These are phyloP conservation scores for Allobates femoralis DNA, from an alignment of 2,797 vertebrate species.

Conservation along the genomic window DNA sequence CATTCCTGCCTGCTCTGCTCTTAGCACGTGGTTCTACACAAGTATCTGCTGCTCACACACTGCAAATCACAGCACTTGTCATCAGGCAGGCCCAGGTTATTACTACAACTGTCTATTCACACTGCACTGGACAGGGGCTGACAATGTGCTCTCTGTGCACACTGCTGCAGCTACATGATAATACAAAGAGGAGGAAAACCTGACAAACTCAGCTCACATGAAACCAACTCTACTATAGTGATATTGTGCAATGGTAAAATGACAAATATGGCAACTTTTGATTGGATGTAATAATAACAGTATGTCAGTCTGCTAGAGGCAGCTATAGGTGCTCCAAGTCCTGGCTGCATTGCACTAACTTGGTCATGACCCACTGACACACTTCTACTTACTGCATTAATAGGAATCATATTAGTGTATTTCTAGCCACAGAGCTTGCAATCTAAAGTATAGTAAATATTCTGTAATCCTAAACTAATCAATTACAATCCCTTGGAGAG, in stretches of 20 bases:
- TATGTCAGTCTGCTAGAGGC: too few relatives aligned
- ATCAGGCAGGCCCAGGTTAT: neutral
- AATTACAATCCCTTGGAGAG: too few relatives aligned
- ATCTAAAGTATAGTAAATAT: neutral
- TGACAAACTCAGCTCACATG: neutral
- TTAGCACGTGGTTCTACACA: constrained; percentile 55
- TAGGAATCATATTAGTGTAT: neutral
- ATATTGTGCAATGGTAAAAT: too few relatives aligned
- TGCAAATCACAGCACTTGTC: constrained; percentile 46
- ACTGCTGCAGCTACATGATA: too few relatives aligned
- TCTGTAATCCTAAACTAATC: neutral
- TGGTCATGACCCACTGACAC: neutral
- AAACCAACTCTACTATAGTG: neutral
- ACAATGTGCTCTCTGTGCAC: neutral
- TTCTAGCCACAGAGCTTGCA: neutral
- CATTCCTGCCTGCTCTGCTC: constrained; percentile 41
- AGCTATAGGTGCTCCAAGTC: too few relatives aligned
- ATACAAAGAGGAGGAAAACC: too few relatives aligned
- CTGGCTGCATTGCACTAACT: constrained; percentile 1
- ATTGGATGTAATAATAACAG: too few relatives aligned
- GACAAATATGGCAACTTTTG: neutral
- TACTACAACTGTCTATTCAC: neutral
- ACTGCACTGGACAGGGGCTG: neutral
- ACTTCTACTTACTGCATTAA: neutral
- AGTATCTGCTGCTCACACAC: constrained; percentile 14